Evolutionary conservation across 2,888 invertebrate genomes (phyloP).

Genomic region (Eupithecia insigniata): DNA sequence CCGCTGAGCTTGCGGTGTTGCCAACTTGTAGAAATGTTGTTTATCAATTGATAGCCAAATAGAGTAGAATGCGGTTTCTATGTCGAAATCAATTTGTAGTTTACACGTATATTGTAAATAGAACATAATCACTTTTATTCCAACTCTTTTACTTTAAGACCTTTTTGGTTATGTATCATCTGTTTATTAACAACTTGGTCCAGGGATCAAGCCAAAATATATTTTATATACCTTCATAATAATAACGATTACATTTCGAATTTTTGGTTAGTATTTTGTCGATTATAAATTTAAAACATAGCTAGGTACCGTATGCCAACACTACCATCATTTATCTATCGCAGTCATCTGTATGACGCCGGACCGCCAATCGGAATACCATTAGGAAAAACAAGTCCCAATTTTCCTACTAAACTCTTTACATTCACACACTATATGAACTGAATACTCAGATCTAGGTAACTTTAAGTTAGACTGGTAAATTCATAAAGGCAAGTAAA

Average conservation of each 20-base stretch:
- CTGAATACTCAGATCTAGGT: background rate
- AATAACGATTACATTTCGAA: no score
- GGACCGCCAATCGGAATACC: conserved; percentile 57
- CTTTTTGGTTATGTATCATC: background rate
- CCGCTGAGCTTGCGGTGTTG: conserved; percentile 72
- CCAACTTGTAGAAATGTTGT: conserved; percentile 53
- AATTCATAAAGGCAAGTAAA: background rate
- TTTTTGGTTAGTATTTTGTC: background rate
- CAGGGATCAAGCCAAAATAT: background rate
- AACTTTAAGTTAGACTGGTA: background rate
- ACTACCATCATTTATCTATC: conserved; percentile 21
- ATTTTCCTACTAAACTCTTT: conserved; percentile 47
- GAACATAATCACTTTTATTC: background rate
- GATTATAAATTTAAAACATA: background rate
- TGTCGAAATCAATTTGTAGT: conserved; percentile 27
- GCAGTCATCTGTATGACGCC: conserved; percentile 41
- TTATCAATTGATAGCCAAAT: conserved; percentile 43
- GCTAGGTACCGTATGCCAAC: background rate
- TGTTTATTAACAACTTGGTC: background rate
- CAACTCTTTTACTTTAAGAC: background rate
- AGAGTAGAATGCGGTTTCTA: conserved; percentile 30
- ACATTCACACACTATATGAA: conserved; percentile 4
- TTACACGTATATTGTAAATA: background rate
- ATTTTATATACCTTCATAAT: no score
- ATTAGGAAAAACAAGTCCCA: conserved; percentile 67